Base-by-base conservation (phyloP, 1,140 invertebrate genomes). In the Drosophila insularis region DNA sequence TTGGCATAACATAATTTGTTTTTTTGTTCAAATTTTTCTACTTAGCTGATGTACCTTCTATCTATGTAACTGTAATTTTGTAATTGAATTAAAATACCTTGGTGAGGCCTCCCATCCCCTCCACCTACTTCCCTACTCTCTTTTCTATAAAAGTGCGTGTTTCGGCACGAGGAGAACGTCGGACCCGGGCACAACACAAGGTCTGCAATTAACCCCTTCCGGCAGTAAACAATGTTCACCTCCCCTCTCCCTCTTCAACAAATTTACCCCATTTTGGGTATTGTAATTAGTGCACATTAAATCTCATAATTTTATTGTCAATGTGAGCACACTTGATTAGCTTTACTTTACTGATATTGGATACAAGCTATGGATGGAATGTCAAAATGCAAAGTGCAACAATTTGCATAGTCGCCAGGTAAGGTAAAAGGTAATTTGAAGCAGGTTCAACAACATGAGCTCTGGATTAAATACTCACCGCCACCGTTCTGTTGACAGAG, bases 401-500 rank as follows among this genome's bases (percentile, higher is more conserved):
- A 27, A 35, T 35, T 35, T 35, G 32, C 32, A 19, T 10, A 23
- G 27, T 27, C 54, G 63, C 13, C 63, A 55, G 31, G 14, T 59
- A 8, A 8, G 17, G 7, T 35, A 11, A 11, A 11, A 13, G 10
- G 64, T 68, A 74, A 74, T 74, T 39, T 55, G 66, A 70, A 46
- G 55, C 67, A 35, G 58, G 58, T 14, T 56, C 32, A 31, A 56
- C 14, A 58, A 43, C 39, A 74, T 58, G 67, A 63, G 56, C 66
- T 35, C 2, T 37, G 35, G 35, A 13, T 35, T 35, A 11, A 50
- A n/a, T 67, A 94, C 95, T 95, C 89, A 98, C 97, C 97, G 92
- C 98, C 98, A 54, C 98, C 98, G 92, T 99, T 98, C 91, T 97
- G 96, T 93, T 98, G 98, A 87, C 97, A 98, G 62, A 98, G 93